Base-by-base conservation (phyloP, 2,888 invertebrate genomes). In the Ophion ventricosus region DNA sequence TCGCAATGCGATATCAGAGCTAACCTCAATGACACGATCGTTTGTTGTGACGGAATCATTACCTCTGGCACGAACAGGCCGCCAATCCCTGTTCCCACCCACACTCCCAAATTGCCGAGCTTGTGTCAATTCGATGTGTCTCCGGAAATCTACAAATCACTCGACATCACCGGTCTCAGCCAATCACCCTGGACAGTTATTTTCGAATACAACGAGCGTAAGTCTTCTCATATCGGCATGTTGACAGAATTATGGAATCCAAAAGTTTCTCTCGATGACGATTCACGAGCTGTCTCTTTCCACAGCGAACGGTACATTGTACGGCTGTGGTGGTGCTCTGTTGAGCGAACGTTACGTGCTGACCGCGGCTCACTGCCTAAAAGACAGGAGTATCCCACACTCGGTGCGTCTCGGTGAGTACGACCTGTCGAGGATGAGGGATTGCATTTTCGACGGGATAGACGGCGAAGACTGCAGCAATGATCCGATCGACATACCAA, bases 311-410 rank as follows among this genome's bases (percentile, higher is more conserved):
- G 54, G 14, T 11, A 35, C 14, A 5, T 26, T 25, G 8, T 25
- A 11, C 3, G 1, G 1, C 25, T 43, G 14, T 87, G 97, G 97
- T 0, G 97, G 96, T 0, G 96, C 96, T 0, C 93, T 97, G 26
- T 96, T 97, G 88, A 95, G 95, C 78, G 93, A 94, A 0, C 94
- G 95, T 83, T 97, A 97, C 89, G 95, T 97, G 10, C 89, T 97
- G 70, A 97, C 97, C 0, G 97, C 97, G 0, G 96, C 96, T 0
- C 97, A 97, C 90, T 97, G 97, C 88, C 94, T 97, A 29, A 95
- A 95, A 89, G 95, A 95, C 2, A 94, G 95, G 57, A 95, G 96
- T 96, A 94, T 92, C 86, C 89, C 97, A 95, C 91, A 93, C 0
- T 94, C 95, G 87, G 96, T 96, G 0, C 95, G 96, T 3, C 93